Evolutionary conservation across 2,888 invertebrate genomes (phyloP).

Genomic region (Pyralis farinalis): DNA sequence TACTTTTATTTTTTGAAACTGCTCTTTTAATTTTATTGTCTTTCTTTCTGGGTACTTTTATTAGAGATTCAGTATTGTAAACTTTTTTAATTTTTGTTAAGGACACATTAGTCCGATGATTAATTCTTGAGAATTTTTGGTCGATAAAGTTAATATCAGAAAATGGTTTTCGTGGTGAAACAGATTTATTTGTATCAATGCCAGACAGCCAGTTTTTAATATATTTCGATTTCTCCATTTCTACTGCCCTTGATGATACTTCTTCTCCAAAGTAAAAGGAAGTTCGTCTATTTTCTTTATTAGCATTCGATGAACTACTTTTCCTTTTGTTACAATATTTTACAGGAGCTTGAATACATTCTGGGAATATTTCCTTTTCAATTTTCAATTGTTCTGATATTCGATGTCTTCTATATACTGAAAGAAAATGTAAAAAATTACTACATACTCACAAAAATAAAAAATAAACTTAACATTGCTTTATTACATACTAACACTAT

Average conservation of each 20-base stretch:
- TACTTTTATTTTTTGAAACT: not conserved
- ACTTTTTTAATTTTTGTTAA: not conserved
- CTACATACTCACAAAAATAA: no score
- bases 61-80: constrained; percentile 8
- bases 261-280: constrained; percentile 46
- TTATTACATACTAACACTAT: no score
- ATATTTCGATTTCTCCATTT: constrained; percentile 51
- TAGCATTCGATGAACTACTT: constrained; percentile 26
- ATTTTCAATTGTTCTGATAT: constrained; percentile 54
- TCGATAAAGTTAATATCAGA: constrained; percentile 52
- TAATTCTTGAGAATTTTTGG: constrained; percentile 16
- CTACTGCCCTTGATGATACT: constrained; percentile 24
- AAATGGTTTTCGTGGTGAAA: constrained; percentile 47
- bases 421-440: constrained; percentile 27
- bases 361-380: constrained; percentile 65
- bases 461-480: no score
- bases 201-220: constrained; percentile 57
- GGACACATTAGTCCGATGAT: not conserved
- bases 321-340: constrained; percentile 66
- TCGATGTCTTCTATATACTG: constrained; percentile 49
- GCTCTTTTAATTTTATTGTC: constrained; percentile 6
- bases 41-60: constrained; percentile 6
- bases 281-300: constrained; percentile 43
- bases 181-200: constrained; percentile 30
- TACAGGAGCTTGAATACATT: constrained; percentile 62